These are phyloP conservation scores for Oligia strigilis DNA, from an alignment of 2,888 invertebrate species.

Conservation along the genomic window DNA sequence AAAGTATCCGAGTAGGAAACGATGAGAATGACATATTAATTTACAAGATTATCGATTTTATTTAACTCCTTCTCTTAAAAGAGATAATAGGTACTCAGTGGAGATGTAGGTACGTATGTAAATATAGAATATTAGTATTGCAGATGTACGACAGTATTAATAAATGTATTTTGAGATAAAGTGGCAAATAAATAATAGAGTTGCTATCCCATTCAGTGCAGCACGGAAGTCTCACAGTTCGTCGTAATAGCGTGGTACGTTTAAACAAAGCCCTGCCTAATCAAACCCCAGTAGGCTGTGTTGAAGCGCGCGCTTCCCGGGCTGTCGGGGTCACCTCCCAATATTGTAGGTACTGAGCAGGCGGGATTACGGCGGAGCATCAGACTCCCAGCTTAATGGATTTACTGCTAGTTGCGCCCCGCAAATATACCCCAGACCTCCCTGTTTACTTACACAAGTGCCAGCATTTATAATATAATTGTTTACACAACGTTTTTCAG, in stretches of 20 bases:
- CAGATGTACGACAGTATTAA: not conserved
- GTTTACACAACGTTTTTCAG: slow-evolving; percentile 23
- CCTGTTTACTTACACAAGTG: slow-evolving; percentile 63
- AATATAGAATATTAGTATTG: not conserved
- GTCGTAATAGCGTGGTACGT: slow-evolving; percentile 39
- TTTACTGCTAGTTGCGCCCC: slow-evolving; percentile 73
- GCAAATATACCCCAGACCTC: slow-evolving; percentile 64
- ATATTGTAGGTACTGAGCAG: slow-evolving; percentile 67
- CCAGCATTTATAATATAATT: slow-evolving; percentile 31
- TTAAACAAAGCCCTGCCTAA: slow-evolving; percentile 63
- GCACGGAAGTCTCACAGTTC: slow-evolving; percentile 20
- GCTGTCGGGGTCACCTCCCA: slow-evolving; percentile 60
- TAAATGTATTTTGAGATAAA: slow-evolving; percentile 26
- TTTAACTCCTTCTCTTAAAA: slow-evolving; percentile 3
- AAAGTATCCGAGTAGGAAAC: slow-evolving; percentile 46
- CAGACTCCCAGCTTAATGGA: slow-evolving; percentile 76
- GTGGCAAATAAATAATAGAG: slow-evolving; percentile 32
- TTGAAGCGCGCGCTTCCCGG: slow-evolving; percentile 37
- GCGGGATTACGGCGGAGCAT: slow-evolving; percentile 74
- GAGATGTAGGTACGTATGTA: not conserved
- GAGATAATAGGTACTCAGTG: not conserved
- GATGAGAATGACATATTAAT: slow-evolving; percentile 27
- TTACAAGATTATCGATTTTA: slow-evolving; percentile 29
- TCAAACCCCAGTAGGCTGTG: slow-evolving; percentile 59
- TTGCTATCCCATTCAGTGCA: slow-evolving; percentile 20